A percentile compares a stretch with the other conserved stretches of the same genome.
These are phyloP conservation scores for Drosophila leonis DNA, from an alignment of 2,888 invertebrate genomes.

Conservation along the genomic window DNA sequence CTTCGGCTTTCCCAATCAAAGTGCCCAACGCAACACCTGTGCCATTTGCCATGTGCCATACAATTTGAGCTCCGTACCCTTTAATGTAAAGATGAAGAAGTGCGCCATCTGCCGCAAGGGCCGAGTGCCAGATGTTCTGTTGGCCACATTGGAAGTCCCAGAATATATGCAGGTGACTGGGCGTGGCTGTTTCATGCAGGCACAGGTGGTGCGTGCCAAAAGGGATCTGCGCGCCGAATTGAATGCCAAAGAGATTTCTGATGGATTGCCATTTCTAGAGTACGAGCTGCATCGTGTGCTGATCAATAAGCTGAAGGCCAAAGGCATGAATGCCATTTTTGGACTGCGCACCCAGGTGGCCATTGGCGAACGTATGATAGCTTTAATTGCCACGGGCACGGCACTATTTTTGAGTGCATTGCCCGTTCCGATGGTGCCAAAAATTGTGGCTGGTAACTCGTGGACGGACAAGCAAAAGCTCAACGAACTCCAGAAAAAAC, in stretches of 20 bases:
- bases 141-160: constrained; percentile 95
- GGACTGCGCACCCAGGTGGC: constrained; percentile 92
- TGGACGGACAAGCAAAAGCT: constrained; percentile 89
- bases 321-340: constrained; percentile 98
- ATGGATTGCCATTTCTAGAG: constrained; percentile 97
- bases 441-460: constrained; percentile 89
- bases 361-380: constrained; percentile 94
- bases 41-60: constrained; percentile 93
- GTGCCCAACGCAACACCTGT: constrained; percentile 73
- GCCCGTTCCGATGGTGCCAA: constrained; percentile 91
- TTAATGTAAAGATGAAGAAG: constrained; percentile 90
- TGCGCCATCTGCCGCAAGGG: constrained; percentile 91
- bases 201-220: constrained; percentile 91
- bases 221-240: constrained; percentile 93
- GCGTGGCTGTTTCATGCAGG: constrained; percentile 89
- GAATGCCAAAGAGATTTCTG: constrained; percentile 96
- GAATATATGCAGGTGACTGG: constrained; percentile 90
- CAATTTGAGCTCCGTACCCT: constrained; percentile 89
- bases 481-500: constrained; percentile 89
- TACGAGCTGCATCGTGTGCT: constrained; percentile 97
- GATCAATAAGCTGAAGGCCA: constrained; percentile 95
- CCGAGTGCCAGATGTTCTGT: constrained; percentile 95
- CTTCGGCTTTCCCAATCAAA: constrained; percentile 58
- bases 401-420: constrained; percentile 92
- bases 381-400: constrained; percentile 95